Conservation (phyloP, 2,113 vertebrate genomes). For the Anoura caudifer region DNA sequence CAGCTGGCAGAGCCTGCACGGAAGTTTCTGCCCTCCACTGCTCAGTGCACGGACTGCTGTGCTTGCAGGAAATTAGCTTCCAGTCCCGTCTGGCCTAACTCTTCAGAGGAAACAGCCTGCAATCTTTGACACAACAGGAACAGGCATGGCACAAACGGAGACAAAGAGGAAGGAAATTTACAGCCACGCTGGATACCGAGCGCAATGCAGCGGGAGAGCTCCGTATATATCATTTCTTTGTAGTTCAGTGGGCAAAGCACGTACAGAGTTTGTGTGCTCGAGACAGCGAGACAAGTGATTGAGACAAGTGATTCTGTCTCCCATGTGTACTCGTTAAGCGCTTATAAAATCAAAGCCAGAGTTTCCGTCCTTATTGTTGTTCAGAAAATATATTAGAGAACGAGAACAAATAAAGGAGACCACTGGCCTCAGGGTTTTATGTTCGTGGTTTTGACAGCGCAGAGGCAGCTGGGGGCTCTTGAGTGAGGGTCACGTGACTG, state of each 20-base stretch:
- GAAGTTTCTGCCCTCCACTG: background rate
- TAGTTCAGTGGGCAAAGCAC: rapidly evolving
- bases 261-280: rapidly evolving
- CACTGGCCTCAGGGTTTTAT: background rate
- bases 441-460: background rate
- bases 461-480: background rate
- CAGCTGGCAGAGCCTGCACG: background rate
- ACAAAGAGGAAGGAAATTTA: constrained; percentile 42
- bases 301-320: background rate
- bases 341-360: background rate
- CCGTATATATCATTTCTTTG: rapidly evolving
- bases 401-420: background rate
- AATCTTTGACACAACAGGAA: background rate
- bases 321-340: background rate
- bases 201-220: rapidly evolving
- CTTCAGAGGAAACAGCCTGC: constrained; percentile 9
- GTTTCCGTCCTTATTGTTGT: background rate
- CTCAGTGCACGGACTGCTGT: background rate
- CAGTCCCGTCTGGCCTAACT: background rate
- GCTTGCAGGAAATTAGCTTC: constrained; percentile 34
- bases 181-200: background rate
- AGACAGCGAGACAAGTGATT: background rate
- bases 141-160: background rate
- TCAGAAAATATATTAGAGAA: background rate
- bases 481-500: rapidly evolving